A percentile compares a stretch with the other conserved stretches of the same genome.
These are phyloP conservation scores for Onychostruthus taczanowskii DNA, from an alignment of 2,113 vertebrate genomes.

Conservation along the genomic window DNA sequence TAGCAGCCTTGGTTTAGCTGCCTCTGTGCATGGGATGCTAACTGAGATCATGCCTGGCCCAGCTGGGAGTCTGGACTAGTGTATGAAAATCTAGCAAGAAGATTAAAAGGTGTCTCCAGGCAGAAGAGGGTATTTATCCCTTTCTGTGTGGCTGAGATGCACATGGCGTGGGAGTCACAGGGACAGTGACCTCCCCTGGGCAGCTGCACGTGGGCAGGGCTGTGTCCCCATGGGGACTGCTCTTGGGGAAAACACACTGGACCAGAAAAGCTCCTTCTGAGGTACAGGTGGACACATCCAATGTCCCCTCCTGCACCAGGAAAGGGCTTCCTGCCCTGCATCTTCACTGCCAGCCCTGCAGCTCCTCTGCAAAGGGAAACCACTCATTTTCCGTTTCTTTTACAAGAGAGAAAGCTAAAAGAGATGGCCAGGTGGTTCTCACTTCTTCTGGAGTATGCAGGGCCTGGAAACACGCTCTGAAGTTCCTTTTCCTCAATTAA, in stretches of 20 bases:
- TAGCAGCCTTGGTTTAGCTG: neutral
- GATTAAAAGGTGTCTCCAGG: slow-evolving; percentile 65
- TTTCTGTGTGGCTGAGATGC: neutral
- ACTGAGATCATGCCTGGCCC: slow-evolving; percentile 21
- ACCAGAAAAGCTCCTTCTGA: neutral
- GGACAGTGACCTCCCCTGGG: neutral
- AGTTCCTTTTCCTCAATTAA: neutral
- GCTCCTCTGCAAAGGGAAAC: neutral
- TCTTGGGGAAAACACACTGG: neutral
- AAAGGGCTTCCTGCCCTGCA: neutral
- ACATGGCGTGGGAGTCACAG: neutral
- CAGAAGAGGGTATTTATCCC: slow-evolving; percentile 48
- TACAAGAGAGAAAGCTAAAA: neutral
- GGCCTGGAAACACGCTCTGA: neutral
- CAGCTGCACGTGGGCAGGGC: neutral
- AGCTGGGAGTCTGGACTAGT: neutral
- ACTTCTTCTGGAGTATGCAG: neutral
- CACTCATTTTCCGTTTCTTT: neutral
- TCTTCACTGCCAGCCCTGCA: neutral
- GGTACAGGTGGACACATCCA: accelerated
- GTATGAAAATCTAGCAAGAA: slow-evolving; percentile 52
- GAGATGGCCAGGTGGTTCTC: neutral
- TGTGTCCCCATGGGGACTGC: neutral
- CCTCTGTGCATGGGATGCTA: neutral
- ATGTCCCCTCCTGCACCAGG: accelerated